Percentiles rank a stretch among this genome's conserved stretches.
Evolutionary conservation across 1,140 invertebrate species (phyloP).

Genomic region (Brevipalpus yothersi): DNA sequence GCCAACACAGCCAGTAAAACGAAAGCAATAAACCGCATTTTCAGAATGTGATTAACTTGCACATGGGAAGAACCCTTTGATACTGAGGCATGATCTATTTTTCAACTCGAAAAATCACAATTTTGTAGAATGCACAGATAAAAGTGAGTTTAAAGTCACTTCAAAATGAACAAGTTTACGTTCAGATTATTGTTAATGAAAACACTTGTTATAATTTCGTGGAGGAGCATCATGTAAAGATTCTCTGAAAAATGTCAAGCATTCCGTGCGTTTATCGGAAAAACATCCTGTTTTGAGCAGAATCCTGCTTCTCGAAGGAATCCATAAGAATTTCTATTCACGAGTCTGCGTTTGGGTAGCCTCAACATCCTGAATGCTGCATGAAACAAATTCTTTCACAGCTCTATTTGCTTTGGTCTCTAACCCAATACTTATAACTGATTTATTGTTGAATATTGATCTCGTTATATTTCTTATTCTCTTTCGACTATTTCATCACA

Average conservation of each 20-base stretch:
- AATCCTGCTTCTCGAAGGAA: too few species aligned
- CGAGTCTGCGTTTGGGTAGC: too few species aligned
- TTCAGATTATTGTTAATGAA: not conserved
- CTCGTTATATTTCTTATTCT: too few species aligned
- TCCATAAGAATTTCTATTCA: too few species aligned
- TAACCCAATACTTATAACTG: too few species aligned
- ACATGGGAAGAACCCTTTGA: not conserved
- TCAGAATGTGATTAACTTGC: not conserved
- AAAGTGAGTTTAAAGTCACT: not conserved
- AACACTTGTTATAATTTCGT: not conserved
- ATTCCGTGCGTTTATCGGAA: too few species aligned
- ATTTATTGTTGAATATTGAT: too few species aligned
- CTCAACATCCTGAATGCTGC: too few species aligned
- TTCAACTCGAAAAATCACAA: not conserved
- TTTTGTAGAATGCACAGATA: not conserved
- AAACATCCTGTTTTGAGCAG: too few species aligned
- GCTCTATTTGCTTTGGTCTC: too few species aligned
- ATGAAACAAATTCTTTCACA: too few species aligned
- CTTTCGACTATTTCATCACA: not conserved
- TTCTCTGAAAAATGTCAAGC: not conserved
- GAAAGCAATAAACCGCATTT: not conserved
- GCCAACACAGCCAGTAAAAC: not conserved
- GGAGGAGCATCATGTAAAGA: not conserved
- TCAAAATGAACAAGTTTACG: not conserved
- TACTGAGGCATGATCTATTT: not conserved